Evolutionary conservation across 37 sponge, comb jelly and placozoan species (phyloP).

Genomic region (Hexactinellida sp.): DNA sequence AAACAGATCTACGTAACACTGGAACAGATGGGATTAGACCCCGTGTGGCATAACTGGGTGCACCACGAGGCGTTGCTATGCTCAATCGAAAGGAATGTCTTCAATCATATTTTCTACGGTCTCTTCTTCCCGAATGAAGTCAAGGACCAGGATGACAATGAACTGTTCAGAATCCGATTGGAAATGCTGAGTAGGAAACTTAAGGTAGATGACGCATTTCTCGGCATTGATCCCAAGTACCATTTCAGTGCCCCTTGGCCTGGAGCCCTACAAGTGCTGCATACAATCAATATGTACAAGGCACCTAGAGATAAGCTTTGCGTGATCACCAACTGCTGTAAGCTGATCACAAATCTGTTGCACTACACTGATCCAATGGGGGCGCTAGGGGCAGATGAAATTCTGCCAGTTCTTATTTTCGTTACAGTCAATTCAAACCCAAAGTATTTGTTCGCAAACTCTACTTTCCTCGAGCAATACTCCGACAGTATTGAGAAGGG

Average conservation of each 20-base stretch:
- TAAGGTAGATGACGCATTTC: background rate
- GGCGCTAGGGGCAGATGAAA: background rate
- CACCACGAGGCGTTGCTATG: background rate
- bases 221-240: background rate
- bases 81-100: background rate
- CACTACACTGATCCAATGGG: background rate
- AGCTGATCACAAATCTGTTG: background rate
- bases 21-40: background rate
- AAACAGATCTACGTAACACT: background rate
- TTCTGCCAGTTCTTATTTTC: background rate
- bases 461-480: background rate
- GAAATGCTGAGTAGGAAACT: background rate
- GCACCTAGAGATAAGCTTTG: background rate
- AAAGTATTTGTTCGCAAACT: background rate
- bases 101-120: background rate
- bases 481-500: background rate
- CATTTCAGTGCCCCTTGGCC: conserved; percentile 5
- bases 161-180: background rate
- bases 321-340: conserved; percentile 13
- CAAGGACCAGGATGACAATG: background rate
- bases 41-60: background rate
- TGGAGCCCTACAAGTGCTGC: background rate
- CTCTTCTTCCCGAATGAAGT: background rate
- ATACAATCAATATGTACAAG: background rate
- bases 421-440: background rate